Conservation (phyloP, 2,888 invertebrate genomes). For the Lymantria monacha region DNA sequence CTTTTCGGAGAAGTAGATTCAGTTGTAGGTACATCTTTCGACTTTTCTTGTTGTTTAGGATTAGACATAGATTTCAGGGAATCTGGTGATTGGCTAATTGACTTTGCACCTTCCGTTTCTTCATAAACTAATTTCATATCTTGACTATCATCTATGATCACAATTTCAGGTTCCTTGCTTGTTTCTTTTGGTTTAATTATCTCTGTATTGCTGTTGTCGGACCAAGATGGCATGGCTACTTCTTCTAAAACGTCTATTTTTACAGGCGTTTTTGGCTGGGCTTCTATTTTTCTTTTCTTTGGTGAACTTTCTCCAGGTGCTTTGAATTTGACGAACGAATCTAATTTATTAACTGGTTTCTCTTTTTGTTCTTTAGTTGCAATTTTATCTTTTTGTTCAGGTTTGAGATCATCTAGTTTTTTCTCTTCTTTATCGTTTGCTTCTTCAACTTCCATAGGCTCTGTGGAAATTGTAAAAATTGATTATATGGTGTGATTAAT, state of each 20-base stretch:
- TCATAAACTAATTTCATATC: slow-evolving; percentile 84
- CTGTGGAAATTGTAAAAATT: slow-evolving; percentile 29
- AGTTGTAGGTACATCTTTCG: background rate
- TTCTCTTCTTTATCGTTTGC: slow-evolving; percentile 23
- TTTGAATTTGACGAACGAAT: slow-evolving; percentile 68
- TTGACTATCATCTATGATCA: slow-evolving; percentile 71
- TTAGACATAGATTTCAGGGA: slow-evolving; percentile 5
- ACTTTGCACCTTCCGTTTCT: slow-evolving; percentile 60
- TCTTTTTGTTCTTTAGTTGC: slow-evolving; percentile 24
- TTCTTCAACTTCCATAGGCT: slow-evolving; percentile 50
- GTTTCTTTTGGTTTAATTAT: slow-evolving; percentile 51
- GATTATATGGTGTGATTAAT: background rate
- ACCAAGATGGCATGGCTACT: slow-evolving; percentile 76
- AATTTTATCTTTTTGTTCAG: slow-evolving; percentile 22
- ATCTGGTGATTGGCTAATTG: slow-evolving; percentile 28
- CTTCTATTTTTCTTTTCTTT: slow-evolving; percentile 47
- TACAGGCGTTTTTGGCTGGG: slow-evolving; percentile 60
- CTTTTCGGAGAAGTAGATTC: slow-evolving; percentile 10
- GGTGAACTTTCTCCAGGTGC: slow-evolving; percentile 58
- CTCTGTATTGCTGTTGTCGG: slow-evolving; percentile 70
- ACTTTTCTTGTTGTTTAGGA: background rate
- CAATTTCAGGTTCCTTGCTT: slow-evolving; percentile 28
- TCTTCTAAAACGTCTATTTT: slow-evolving; percentile 69
- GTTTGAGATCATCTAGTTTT: slow-evolving; percentile 4
- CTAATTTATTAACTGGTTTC: slow-evolving; percentile 49